Evolutionary conservation across 2,797 vertebrate species (phyloP).

Genomic region (Coregonus ussuriensis): DNA sequence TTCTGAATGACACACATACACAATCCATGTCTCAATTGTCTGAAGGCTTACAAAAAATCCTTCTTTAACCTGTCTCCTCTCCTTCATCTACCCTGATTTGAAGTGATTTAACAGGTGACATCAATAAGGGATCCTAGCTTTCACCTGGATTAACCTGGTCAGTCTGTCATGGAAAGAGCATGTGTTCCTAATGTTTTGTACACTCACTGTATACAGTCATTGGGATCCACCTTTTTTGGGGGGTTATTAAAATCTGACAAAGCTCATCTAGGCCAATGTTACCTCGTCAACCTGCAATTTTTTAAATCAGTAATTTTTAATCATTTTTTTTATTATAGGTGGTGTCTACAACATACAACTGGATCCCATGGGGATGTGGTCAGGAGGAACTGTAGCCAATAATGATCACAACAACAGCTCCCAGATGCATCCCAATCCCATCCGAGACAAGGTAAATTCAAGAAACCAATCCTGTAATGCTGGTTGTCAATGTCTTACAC

Average conservation of each 20-base stretch:
- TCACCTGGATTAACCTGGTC: too few relatives aligned
- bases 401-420: neutral
- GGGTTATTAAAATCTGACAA: neutral
- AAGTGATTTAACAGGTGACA: too few relatives aligned
- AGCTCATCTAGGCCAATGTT: neutral
- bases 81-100: too few relatives aligned
- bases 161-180: too few relatives aligned
- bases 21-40: too few relatives aligned
- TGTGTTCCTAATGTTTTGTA: too few relatives aligned
- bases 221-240: neutral
- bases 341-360: constrained; percentile 57
- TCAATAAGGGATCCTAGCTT: too few relatives aligned
- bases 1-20: too few relatives aligned
- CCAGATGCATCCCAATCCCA: constrained; percentile 24
- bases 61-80: too few relatives aligned
- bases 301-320: neutral
- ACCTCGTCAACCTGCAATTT: neutral
- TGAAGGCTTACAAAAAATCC: too few relatives aligned
- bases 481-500: neutral
- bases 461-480: neutral
- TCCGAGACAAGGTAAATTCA: constrained; percentile 52
- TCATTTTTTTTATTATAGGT: constrained; percentile 37
- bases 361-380: constrained; percentile 56
- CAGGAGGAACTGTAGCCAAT: constrained; percentile 33
- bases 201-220: too few relatives aligned